Percentiles rank a stretch among this genome's conserved stretches.
These are phyloP conservation scores for Liasis olivaceus DNA, from an alignment of 2,797 vertebrate genomes.

Conservation along the genomic window DNA sequence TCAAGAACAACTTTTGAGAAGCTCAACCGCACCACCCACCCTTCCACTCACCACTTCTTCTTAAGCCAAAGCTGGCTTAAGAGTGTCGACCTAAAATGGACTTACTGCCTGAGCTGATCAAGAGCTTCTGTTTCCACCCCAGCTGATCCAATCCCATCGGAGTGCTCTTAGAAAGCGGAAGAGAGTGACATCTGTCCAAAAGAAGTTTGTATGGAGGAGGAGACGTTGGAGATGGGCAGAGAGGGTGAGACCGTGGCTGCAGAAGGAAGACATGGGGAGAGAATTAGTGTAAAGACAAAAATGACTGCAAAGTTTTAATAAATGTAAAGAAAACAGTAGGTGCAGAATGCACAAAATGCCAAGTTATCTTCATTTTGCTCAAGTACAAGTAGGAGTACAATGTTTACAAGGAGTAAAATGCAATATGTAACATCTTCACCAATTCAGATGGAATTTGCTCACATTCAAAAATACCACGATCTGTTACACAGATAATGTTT, in stretches of 20 bases:
- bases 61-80: neutral
- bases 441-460: neutral
- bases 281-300: neutral
- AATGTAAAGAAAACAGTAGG: neutral
- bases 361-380: neutral
- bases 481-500: neutral
- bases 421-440: neutral
- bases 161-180: conserved; percentile 83
- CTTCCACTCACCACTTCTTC: neutral
- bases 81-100: neutral
- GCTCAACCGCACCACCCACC: neutral
- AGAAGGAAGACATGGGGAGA: conserved; percentile 13
- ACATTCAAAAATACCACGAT: neutral
- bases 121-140: conserved; percentile 72
- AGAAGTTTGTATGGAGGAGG: conserved; percentile 79
- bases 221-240: conserved; percentile 78
- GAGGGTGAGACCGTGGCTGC: conserved; percentile 81
- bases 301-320: neutral
- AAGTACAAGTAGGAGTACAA: neutral
- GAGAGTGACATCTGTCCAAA: conserved; percentile 84
- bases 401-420: neutral
- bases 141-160: conserved; percentile 76
- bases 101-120: conserved; percentile 63
- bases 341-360: neutral
- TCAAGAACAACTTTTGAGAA: neutral